Evolutionary conservation across 2,797 vertebrate species (phyloP), one percentile per base, ranked within the genome.

Genomic region (Platalea minor): DNA sequence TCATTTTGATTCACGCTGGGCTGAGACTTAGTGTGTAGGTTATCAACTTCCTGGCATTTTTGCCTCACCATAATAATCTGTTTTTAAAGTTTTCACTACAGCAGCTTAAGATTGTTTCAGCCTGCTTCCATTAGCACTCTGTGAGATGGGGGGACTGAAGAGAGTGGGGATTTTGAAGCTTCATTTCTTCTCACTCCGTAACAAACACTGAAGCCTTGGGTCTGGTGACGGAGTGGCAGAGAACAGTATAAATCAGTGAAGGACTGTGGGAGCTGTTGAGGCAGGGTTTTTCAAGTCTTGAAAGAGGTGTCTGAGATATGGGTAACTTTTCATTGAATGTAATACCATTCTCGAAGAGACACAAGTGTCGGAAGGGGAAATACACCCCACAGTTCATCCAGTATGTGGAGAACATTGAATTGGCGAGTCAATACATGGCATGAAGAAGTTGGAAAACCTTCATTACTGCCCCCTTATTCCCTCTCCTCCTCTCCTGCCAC

Each of bases 11-110:
- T 96, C 91, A 93, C 2, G 0, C 73, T 85, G 72, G 51, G 74
- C 81, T 81, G 91, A 91, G 70, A 67, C 54, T 82, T 48, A 41
- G 51, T 39, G 54, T 67, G 46, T 51, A 87, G 63, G 72, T 87
- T 96, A 85, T 79, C 89, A 95, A 23, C 50, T 91, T 91, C 67
- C 63, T 64, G 50, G 35, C 53, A 92, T 54, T 93, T 94, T 93
- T 88, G 8, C 63, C 35, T 85, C 9, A 15, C 57, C 63, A 76
- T 65, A 91, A 75, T 56, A 86, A 81, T 75, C 26, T 87, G 50
- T 89, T 93, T 94, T 91, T 50, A 61, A 82, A 85, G 67, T 81
- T 87, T 91, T 57, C 33, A 19, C 48, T 57, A 56, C 14, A 64
- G 16, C 20, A 81, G 68, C 11, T 87, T 82, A 75, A 35, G 37